These are phyloP conservation scores for Caenorhabditis sinica DNA, from an alignment of 2,888 invertebrate genomes.

Conservation along the genomic window DNA sequence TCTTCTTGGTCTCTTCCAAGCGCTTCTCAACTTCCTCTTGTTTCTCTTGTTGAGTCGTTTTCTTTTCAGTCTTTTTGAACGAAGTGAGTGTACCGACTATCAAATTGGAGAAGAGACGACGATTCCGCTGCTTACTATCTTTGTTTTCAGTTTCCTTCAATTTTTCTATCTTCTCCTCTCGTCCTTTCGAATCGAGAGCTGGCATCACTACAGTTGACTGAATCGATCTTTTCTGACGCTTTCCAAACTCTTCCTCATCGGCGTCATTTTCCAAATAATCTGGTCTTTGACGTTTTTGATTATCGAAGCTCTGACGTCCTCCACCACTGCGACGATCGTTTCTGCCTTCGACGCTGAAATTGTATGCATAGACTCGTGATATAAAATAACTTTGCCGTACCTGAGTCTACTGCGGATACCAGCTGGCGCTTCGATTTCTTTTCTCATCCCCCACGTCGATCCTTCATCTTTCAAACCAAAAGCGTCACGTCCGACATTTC, in stretches of 20 bases:
- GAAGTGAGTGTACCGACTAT: conserved; percentile 95
- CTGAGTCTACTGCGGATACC: conserved; percentile 28
- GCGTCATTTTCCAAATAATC: conserved; percentile 60
- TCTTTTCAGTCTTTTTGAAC: conserved; percentile 92
- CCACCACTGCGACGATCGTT: conserved; percentile 38
- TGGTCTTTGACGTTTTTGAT: conserved; percentile 56
- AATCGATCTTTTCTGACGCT: conserved; percentile 56
- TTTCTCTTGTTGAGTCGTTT: conserved; percentile 88
- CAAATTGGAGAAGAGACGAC: conserved; percentile 94
- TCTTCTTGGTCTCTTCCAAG: conserved; percentile 93
- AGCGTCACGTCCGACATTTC: conserved; percentile 42
- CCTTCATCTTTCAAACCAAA: conserved; percentile 54
- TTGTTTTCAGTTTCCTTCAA: conserved; percentile 86
- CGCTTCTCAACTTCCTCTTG: conserved; percentile 93
- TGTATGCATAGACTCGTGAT: background rate
- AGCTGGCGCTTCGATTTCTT: conserved; percentile 18
- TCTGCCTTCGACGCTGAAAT: conserved; percentile 44
- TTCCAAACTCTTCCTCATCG: conserved; percentile 50
- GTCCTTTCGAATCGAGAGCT: conserved; percentile 88
- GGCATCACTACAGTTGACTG: conserved; percentile 81
- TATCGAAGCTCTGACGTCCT: conserved; percentile 43
- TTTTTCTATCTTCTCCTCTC: conserved; percentile 90
- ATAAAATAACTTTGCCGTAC: background rate
- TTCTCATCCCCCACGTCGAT: conserved; percentile 23
- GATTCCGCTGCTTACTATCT: conserved; percentile 87